Evolutionary conservation across 1,140 invertebrate genomes (phyloP), one percentile per base, ranked within the genome.

Genomic region (Trichoplusia ni): DNA sequence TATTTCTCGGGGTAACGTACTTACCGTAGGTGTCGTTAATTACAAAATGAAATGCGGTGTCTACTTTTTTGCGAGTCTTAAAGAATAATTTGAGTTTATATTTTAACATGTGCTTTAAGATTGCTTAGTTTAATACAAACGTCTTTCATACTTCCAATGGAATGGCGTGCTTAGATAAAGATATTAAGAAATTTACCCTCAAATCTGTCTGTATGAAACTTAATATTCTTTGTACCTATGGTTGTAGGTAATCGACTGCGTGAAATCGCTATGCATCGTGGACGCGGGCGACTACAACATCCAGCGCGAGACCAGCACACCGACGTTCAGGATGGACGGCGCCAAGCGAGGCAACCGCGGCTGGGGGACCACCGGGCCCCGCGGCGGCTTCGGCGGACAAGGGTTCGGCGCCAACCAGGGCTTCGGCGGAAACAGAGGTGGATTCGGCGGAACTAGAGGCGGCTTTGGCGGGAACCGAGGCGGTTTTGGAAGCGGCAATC

Each of bases 201-300:
- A 9, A 9, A 11, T 4, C 21, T 42, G 18, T 11, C 8, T 23
- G 3, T 27, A n/a, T n/a, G n/a, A n/a, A 47, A 9, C 1, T 14
- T 14, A 16, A 46, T 27, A 46, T 40, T 63, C 6, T 69, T 65
- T 56, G 83, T 82, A 7, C 73, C n/a, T n/a, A n/a, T n/a, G n/a
- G n/a, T n/a, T n/a, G n/a, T n/a, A 94, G 93, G 90, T 95, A 0
- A 74, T 95, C 7, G 74, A 83, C 6, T 92, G 95, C 4, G 92
- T 97, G 1, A 93, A 92, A 70, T 90, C 92, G 14, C 77, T 97
- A 0, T 97, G 96, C 73, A 91, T 92, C 14, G 92, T 96, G 78
- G 93, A 95, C 70, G 93, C 96, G 0, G 95, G 95, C 0, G 93
- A 96, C 72, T 93, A 91, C 71, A 92, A 92, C 49, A 92, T 96